A percentile compares a stretch with the other conserved stretches of the same genome.
Conservation (phyloP, 1,140 invertebrate genomes). For the Drosophila virilis region DNA sequence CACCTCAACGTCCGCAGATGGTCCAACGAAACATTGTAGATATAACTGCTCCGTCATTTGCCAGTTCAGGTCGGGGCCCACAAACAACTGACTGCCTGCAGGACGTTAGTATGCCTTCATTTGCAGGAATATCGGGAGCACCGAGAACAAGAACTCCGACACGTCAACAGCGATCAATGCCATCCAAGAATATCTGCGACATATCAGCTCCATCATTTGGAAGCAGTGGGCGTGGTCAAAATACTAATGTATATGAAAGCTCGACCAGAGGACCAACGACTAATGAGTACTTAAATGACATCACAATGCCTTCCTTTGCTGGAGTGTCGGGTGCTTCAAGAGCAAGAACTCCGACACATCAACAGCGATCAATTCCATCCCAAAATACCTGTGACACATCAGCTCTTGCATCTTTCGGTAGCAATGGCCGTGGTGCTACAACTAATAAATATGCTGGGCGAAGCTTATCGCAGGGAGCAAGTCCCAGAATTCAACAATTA, state of each 20-base stretch:
- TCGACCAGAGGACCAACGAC: neutral
- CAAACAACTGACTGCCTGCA: neutral
- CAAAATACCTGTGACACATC: conserved; percentile 3
- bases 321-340: neutral
- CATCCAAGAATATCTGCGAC: neutral
- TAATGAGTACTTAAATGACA: conserved; percentile 28
- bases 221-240: neutral
- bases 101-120: conserved; percentile 33
- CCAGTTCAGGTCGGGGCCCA: no score
- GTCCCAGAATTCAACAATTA: neutral
- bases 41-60: no score
- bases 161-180: neutral
- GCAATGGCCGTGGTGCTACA: neutral
- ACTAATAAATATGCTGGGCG: conserved; percentile 16
- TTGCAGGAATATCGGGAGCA: neutral
- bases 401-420: conserved; percentile 3
- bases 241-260: neutral
- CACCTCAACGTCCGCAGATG: neutral
- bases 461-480: conserved; percentile 18
- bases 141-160: neutral
- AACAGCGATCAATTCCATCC: conserved; percentile 2
- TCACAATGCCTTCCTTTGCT: conserved; percentile 35
- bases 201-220: conserved; percentile 7
- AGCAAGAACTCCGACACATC: neutral
- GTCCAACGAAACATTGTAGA: neutral